Conservation (phyloP, 2,888 invertebrate species). For the Ophioninae sp. region DNA sequence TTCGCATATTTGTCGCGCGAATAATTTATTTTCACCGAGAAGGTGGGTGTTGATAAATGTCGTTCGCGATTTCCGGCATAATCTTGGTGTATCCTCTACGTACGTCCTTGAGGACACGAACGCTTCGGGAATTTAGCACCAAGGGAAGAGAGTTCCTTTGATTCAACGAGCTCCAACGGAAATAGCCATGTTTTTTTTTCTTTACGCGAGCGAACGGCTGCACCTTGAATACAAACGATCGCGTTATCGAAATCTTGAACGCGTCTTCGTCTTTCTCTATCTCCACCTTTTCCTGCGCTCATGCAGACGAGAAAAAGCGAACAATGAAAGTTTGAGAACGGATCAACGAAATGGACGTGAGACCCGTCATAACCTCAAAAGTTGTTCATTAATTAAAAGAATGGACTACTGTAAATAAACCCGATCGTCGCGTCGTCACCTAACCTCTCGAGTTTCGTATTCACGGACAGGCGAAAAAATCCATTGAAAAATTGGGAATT, state of each 20-base stretch:
- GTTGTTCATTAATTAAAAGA: background rate
- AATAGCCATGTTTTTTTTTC: slow-evolving; percentile 65
- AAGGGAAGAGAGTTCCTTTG: slow-evolving; percentile 34
- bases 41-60: background rate
- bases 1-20: background rate
- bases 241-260: slow-evolving; percentile 21
- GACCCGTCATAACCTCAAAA: too few species aligned
- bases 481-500: too few species aligned
- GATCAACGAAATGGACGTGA: too few species aligned
- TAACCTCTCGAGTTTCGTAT: too few species aligned
- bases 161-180: slow-evolving; percentile 63
- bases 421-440: too few species aligned
- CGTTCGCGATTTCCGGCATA: slow-evolving; percentile 56
- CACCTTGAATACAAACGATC: slow-evolving; percentile 66
- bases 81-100: background rate
- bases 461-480: too few species aligned
- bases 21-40: background rate
- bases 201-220: slow-evolving; percentile 62
- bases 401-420: too few species aligned
- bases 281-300: background rate
- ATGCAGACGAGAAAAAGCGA: background rate
- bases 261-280: background rate
- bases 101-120: slow-evolving; percentile 50
- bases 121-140: slow-evolving; percentile 49
- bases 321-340: background rate